These are phyloP conservation scores for Nycticorax nycticorax DNA, from an alignment of 2,113 vertebrate species.

Conservation along the genomic window DNA sequence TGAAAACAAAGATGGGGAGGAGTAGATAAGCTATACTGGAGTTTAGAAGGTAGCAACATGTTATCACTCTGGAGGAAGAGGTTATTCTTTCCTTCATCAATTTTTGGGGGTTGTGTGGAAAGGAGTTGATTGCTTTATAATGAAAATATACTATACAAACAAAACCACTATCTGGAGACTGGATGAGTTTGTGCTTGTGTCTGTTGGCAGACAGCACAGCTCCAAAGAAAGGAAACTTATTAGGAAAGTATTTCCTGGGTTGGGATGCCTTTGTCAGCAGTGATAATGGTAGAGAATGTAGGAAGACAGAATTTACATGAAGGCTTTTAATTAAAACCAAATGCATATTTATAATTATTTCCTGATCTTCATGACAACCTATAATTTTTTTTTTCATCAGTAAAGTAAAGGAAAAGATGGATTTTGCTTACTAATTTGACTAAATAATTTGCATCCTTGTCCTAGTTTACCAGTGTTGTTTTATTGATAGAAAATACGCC, in stretches of 20 bases:
- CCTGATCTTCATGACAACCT: background rate
- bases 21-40: background rate
- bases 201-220: background rate
- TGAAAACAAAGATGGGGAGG: background rate
- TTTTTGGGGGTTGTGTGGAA: background rate
- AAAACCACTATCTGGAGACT: background rate
- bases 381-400: background rate
- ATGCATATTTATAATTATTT: conserved; percentile 12
- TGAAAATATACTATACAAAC: background rate
- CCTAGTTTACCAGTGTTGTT: background rate
- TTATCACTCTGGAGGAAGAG: background rate
- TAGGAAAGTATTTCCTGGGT: background rate
- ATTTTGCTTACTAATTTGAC: background rate
- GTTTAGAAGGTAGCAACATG: background rate
- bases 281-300: background rate
- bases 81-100: background rate
- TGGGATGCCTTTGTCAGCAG: background rate
- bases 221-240: background rate
- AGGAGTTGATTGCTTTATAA: background rate
- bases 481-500: background rate
- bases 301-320: background rate
- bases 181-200: background rate
- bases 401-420: background rate
- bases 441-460: background rate
- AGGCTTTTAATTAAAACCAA: conserved; percentile 22